Evolutionary conservation across 2,797 vertebrate species (phyloP), one percentile per base, ranked within the genome.

Genomic region (Yasuhikotakia modesta): DNA sequence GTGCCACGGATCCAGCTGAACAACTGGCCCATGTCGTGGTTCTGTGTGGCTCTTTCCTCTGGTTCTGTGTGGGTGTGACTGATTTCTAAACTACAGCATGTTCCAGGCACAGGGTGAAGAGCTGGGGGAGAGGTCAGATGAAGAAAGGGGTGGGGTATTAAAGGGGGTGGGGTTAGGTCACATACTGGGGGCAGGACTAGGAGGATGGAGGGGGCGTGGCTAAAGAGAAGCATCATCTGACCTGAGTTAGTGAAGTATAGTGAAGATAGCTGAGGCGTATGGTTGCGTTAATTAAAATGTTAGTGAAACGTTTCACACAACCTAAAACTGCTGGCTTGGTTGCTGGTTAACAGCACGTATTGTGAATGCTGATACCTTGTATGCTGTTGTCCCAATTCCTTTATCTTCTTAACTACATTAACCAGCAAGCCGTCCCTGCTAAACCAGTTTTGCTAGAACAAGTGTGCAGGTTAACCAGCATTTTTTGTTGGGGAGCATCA

Each of bases 1-100:
- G 78, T 85, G 68, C 92, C 90, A 84, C 92, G 88, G 83, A 93
- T 89, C 92, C 90, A 93, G 89, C 85, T 94, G 74, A 93, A 46
- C 70, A 94, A 78, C 85, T 93, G 91, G 79, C 93, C 93, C 93
- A 94, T 94, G 85, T 87, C 84, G 75, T 72, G 83, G 78, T 76
- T 46, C 43, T 80, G 66, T 72, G 80, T 85, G 58, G 81, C 80
- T 83, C 82, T 82, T 83, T 81, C 60, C 85, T 82, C 50, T 55
- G 21, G 16, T 22, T n/a, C 46, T 24, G 46, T 48, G 70, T 48
- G 16, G 52, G 27, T 55, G 75, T 45, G 63, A 78, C 55, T 80
- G 58, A 53, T 73, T 27, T 67, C 70, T 68, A 30, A 63, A 82
- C 83, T 83, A 83, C 87, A 88, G 87, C 91, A 90, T 89, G 90